A percentile compares a stretch with the other conserved stretches of the same genome.
Evolutionary conservation across 2,797 vertebrate genomes (phyloP).

Genomic region (Thamnophis elegans): DNA sequence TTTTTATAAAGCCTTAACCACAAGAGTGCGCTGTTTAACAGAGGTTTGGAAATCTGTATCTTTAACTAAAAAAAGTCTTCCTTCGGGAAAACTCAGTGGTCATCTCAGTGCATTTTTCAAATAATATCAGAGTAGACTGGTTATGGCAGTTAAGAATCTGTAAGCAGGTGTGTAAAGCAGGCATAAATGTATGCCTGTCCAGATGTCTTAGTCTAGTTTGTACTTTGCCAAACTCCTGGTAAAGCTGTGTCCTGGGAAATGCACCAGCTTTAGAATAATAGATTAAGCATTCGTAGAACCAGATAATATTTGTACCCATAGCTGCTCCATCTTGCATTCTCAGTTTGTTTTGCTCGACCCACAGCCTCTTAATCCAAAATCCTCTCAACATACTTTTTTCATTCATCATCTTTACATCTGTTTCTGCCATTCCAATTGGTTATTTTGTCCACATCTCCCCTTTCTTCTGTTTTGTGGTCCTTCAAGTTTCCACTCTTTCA

Average conservation of each 20-base stretch:
- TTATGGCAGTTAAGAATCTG: background rate
- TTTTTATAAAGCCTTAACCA: conserved; percentile 60
- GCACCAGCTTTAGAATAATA: background rate
- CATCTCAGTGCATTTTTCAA: background rate
- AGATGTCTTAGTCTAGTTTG: background rate
- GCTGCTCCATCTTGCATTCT: background rate
- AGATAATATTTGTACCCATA: background rate
- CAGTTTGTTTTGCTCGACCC: background rate
- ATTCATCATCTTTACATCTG: background rate
- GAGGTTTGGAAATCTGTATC: conserved; percentile 57
- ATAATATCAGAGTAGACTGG: background rate
- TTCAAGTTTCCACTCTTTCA: background rate
- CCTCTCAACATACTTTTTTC: background rate
- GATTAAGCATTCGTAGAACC: background rate
- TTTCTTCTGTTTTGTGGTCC: background rate
- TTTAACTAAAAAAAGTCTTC: conserved; percentile 39
- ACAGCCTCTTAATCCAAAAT: background rate
- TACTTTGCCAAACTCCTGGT: background rate
- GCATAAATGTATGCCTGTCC: background rate
- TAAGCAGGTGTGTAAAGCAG: background rate
- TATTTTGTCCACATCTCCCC: background rate
- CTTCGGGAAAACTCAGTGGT: conserved; percentile 31
- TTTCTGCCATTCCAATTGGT: background rate
- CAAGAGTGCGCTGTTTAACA: conserved; percentile 77
- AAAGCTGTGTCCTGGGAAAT: background rate